Evolutionary conservation across 2,888 invertebrate species (phyloP), one percentile per base, ranked within the genome.

Genomic region (Brenthis hecate): DNA sequence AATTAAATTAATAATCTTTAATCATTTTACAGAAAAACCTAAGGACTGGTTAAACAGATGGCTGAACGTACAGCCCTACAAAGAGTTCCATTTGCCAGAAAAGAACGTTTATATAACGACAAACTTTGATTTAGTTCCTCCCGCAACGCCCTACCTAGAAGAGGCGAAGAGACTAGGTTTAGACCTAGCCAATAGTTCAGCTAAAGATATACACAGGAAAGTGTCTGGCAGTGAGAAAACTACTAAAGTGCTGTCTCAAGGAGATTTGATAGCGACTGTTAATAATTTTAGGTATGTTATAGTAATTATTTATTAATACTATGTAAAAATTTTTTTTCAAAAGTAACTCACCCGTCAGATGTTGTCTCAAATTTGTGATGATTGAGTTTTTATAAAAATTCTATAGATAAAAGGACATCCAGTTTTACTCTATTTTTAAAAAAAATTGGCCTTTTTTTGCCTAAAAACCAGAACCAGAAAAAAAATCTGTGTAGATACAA

Each of bases 41-140:
- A 54, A 83, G 3, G 89, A 93, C 13, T 96, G 96, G 96, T 81
- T 94, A 2, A 76, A 94, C 2, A 85, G 93, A 0, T 97, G 97
- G 96, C 78, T 93, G 14, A 89, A 86, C 11, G 94, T 94, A 0
- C 80, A 91, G 47, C 93, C 94, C 0, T 89, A 94, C 62, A 73
- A 89, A 0, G 94, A 94, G 47, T 95, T 97, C 79, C 93, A 94
- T 74, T 84, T 97, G 3, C 97, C 97, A 0, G 92, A 94, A 13
- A 93, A 95, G 43, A 98, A 98, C 86, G 87, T 94, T 11, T 98
- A 95, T 82, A 92, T 98, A 48, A 94, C 97, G 0, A 94, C 94
- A 1, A 94, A 97, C 83, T 97, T 97, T 79, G 88, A 86, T 13
- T 81, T 96, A 43, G 82, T 95, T 5, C 83, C 93, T 0, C 84